Base-by-base conservation (phyloP, 1,140 invertebrate species). In the Cataglyphis hispanica region DNA sequence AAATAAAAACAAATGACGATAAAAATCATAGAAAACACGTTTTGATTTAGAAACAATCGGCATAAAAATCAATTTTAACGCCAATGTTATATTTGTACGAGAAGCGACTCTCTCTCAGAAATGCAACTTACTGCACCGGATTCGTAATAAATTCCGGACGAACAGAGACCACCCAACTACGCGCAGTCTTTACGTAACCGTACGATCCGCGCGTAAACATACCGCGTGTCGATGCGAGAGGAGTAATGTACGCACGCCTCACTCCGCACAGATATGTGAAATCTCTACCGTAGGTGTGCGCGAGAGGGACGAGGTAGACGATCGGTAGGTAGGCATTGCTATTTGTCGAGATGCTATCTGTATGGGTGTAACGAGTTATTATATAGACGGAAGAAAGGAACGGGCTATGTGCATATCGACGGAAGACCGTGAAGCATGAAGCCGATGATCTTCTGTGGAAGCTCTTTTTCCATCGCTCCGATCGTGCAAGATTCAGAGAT, bases 291-390 rank as follows among this genome's bases (percentile, higher is more conserved):
- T 72, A 74, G 60, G 27, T 64, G 67, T 50, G 37, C 75, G 67
- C 60, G 53, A 87, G 72, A 85, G 75, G 69, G 69, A 74, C 78
- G 84, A n/a, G n/a, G 77, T 87, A 85, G 86, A 88, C 83, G 81
- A 89, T 87, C 89, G 85, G 80, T 91, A 88, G 85, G 87, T 69
- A 91, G 85, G 90, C 86, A 88, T 91, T 89, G 90, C 90, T 91
- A 91, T 91, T 91, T 91, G 90, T 91, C 90, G 90, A 91, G 90
- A 91, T 91, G 56, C 69, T 91, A 89, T 91, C 90, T 91, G 86
- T 84, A 86, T 91, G 84, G 84, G 69, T 91, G 88, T 88, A 89
- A 75, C 84, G 88, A 91, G 90, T 91, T 91, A 91, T 91, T 90
- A 91, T 90, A 91, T 75, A 83, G 87, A 34, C 72, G 67, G 37